Conservation (phyloP, 2,113 vertebrate genomes). For the Oryzias melastigma region DNA sequence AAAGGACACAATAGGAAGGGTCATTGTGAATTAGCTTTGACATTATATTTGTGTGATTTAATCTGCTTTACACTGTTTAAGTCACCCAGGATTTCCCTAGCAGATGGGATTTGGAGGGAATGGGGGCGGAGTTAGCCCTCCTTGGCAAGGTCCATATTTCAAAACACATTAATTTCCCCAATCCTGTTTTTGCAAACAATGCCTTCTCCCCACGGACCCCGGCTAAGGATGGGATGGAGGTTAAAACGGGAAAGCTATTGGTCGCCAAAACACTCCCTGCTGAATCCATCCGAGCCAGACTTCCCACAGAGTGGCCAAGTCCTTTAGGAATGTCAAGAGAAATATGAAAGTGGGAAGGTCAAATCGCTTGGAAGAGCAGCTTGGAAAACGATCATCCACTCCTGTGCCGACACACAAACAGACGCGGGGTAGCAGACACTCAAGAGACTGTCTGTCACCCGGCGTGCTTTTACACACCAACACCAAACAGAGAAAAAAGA, state of each 20-base stretch:
- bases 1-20: slow-evolving; percentile 42
- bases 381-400: slow-evolving; percentile 70
- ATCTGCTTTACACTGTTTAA: slow-evolving; percentile 69
- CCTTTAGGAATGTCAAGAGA: slow-evolving; percentile 77
- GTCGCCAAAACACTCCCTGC: slow-evolving; percentile 64
- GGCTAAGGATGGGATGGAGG: slow-evolving; percentile 67
- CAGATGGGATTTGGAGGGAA: slow-evolving; percentile 59
- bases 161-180: slow-evolving; percentile 73
- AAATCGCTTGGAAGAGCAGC: slow-evolving; percentile 70
- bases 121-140: slow-evolving; percentile 46
- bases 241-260: slow-evolving; percentile 62
- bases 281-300: slow-evolving; percentile 70
- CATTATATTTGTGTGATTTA: slow-evolving; percentile 66
- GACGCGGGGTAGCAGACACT: slow-evolving; percentile 46
- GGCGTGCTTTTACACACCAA: slow-evolving; percentile 56
- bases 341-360: slow-evolving; percentile 77
- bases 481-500: slow-evolving; percentile 67
- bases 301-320: slow-evolving; percentile 77
- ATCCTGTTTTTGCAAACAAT: slow-evolving; percentile 73
- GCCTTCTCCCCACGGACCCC: slow-evolving; percentile 59
- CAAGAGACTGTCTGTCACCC: slow-evolving; percentile 41
- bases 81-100: slow-evolving; percentile 57
- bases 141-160: slow-evolving; percentile 70
- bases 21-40: slow-evolving; percentile 68
- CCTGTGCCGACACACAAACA: slow-evolving; percentile 48